These are phyloP conservation scores for Acomys russatus DNA, from an alignment of 2,797 vertebrate genomes.

Conservation along the genomic window DNA sequence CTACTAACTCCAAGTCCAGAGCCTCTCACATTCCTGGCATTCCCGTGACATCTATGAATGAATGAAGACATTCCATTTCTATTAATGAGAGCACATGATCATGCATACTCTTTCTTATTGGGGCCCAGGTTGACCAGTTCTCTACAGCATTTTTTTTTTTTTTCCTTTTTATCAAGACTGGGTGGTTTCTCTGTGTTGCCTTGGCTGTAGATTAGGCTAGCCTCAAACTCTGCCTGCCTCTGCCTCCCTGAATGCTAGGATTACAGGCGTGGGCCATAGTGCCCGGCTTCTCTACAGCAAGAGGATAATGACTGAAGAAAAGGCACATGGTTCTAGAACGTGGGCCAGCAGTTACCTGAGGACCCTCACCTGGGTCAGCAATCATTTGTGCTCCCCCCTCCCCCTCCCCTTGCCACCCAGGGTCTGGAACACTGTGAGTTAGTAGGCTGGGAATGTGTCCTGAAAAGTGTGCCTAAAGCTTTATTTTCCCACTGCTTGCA, in stretches of 20 bases:
- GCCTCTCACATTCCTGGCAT: neutral
- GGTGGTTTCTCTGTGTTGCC: no score
- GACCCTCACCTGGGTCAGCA: neutral
- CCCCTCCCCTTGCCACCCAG: no score
- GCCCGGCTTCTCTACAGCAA: neutral
- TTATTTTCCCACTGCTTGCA: neutral
- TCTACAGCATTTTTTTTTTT: neutral
- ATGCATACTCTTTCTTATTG: neutral
- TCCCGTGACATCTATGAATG: neutral
- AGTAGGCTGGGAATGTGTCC: accelerated
- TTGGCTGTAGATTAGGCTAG: no score
- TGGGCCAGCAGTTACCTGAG: neutral
- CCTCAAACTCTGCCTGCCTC: no score
- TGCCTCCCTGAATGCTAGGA: no score
- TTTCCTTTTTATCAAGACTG: no score
- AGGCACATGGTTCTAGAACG: accelerated
- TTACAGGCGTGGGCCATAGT: no score
- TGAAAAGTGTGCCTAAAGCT: neutral
- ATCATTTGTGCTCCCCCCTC: neutral
- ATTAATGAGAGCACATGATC: neutral
- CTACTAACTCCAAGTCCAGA: neutral
- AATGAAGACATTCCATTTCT: neutral
- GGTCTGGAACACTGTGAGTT: no score
- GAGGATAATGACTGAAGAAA: neutral
- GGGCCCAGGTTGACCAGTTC: neutral